A percentile compares a stretch with the other conserved stretches of the same genome.
Conservation (phyloP, 2,797 vertebrate species). For the Brachymystax lenok region DNA sequence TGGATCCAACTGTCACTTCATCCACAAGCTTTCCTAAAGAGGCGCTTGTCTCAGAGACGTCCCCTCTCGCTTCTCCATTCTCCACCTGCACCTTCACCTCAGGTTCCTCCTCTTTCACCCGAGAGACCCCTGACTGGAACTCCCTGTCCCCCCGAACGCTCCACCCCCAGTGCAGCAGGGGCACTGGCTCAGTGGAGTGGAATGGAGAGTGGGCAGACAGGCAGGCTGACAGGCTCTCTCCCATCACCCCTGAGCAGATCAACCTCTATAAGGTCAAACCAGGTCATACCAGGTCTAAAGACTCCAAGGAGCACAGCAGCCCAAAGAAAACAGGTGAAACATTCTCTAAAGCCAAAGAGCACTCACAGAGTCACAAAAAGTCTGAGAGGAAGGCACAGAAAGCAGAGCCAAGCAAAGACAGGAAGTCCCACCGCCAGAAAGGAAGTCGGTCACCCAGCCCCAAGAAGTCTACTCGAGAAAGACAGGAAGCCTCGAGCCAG, state of each 20-base stretch:
- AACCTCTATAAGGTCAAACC: slow-evolving; percentile 45
- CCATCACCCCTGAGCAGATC: slow-evolving; percentile 38
- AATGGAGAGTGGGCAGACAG: slow-evolving; percentile 64
- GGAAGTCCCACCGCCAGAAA: slow-evolving; percentile 29
- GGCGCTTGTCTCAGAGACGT: slow-evolving; percentile 77
- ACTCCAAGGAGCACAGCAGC: slow-evolving; percentile 62
- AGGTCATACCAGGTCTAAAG: slow-evolving; percentile 47
- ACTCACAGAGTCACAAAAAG: slow-evolving; percentile 56
- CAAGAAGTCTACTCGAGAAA: slow-evolving; percentile 41
- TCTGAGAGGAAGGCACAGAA: slow-evolving; percentile 44
- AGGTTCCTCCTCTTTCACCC: slow-evolving; percentile 69
- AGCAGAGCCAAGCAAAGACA: slow-evolving; percentile 37
- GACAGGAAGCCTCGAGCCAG: slow-evolving; percentile 59
- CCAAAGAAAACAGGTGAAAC: slow-evolving; percentile 66
- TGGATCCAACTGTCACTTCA: slow-evolving; percentile 77
- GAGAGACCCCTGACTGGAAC: slow-evolving; percentile 67
- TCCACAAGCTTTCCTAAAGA: slow-evolving; percentile 72
- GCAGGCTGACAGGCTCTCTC: slow-evolving; percentile 45
- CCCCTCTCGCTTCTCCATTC: slow-evolving; percentile 76
- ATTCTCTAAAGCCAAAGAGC: slow-evolving; percentile 69
- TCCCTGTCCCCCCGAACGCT: slow-evolving; percentile 55
- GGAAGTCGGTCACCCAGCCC: slow-evolving; percentile 55
- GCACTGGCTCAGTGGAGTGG: slow-evolving; percentile 63
- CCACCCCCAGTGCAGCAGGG: slow-evolving; percentile 61
- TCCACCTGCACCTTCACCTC: slow-evolving; percentile 71